Percentiles rank a stretch among this genome's conserved stretches.
phyloP scores from a whole-genome alignment of 2,888 invertebrate genomes.

The Drosophila dives region DNA sequence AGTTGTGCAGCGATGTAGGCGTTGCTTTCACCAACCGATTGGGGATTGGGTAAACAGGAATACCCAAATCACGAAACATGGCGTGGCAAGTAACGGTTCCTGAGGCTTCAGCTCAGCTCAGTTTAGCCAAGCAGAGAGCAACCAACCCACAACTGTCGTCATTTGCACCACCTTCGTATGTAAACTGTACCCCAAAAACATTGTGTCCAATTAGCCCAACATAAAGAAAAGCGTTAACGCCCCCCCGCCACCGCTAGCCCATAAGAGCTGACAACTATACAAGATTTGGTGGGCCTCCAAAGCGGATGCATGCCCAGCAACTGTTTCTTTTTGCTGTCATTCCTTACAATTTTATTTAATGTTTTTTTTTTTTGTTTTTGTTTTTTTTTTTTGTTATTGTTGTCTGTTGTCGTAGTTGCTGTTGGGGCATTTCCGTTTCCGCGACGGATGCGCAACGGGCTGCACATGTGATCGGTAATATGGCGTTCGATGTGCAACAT shows the following conservation, averaged over 20 bases:
- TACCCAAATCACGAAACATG: constrained; percentile 76
- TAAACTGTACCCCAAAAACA: constrained; percentile 5
- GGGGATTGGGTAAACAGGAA: constrained; percentile 19
- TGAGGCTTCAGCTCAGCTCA: constrained; percentile 1
- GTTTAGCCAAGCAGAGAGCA: background rate
- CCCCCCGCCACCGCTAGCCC: background rate
- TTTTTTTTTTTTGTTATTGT: constrained; percentile 23
- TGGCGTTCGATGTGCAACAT: constrained; percentile 67
- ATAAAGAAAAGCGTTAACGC: background rate
- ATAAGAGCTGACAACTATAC: constrained; percentile 24
- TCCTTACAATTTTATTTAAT: background rate
- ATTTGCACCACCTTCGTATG: constrained; percentile 16
- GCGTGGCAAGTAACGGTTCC: constrained; percentile 76
- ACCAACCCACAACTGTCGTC: constrained; percentile 24
- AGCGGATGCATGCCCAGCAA: constrained; percentile 54
- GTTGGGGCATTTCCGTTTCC: constrained; percentile 76
- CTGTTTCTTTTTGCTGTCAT: constrained; percentile 1
- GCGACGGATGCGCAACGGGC: constrained; percentile 51
- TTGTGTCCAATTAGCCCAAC: constrained; percentile 51
- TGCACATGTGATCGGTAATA: constrained; percentile 53
- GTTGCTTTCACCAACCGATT: constrained; percentile 39
- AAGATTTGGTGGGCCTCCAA: constrained; percentile 42
- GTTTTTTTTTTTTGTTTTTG: constrained; percentile 23
- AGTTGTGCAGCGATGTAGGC: constrained; percentile 69
- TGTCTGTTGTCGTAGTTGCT: constrained; percentile 28